Base-by-base conservation (phyloP, 2,888 invertebrate genomes). In the Mythimna vitellina region DNA sequence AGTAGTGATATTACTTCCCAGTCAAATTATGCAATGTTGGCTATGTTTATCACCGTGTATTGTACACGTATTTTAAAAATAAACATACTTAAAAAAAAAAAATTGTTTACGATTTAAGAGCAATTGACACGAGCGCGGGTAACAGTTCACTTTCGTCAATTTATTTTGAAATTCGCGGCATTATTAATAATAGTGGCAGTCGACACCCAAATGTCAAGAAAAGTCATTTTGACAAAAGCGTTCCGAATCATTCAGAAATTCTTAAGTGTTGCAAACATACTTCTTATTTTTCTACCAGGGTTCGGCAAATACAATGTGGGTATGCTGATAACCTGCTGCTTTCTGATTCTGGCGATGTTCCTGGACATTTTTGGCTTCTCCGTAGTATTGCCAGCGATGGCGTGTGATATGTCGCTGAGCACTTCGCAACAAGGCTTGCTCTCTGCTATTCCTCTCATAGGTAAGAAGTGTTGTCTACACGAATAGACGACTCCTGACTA, bases 251-350 rank as follows among this genome's bases (percentile, higher is more conserved):
- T 10, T 22, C 29, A 22, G 12, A 60, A 29, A 22, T 29, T 10
- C 0, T 57, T 2, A 22, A 68, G n/a, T 42, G 38, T 53, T 72
- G 62, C 74, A n/a, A 74, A 38, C 54, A 7, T 22, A 10, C 32
- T 25, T 54, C 22, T 56, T 32, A 14, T 20, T 49, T 25, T 70
- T 32, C 12, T 60, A 46, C 61, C 61, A 98, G 98, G 97, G 64
- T 97, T 97, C 88, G 98, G 98, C 53, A 96, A 93, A 85, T 98
- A 98, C 92, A 98, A 97, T 89, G 86, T 97, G 35, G 93, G 95
- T 69, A 95, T 97, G 87, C 86, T 97, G 38, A 90, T 93, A 1
- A 93, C 96, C 0, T 97, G 97, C 76, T 96, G 97, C 78, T 96
- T 93, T 53, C 86, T 94, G 20, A 94, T 94, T 79, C 76, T 94